Percentiles rank a stretch among this genome's conserved stretches.
These are phyloP conservation scores for Acanthaster planci DNA, from an alignment of 35 echinoderm and acorn worm species.

Conservation along the genomic window DNA sequence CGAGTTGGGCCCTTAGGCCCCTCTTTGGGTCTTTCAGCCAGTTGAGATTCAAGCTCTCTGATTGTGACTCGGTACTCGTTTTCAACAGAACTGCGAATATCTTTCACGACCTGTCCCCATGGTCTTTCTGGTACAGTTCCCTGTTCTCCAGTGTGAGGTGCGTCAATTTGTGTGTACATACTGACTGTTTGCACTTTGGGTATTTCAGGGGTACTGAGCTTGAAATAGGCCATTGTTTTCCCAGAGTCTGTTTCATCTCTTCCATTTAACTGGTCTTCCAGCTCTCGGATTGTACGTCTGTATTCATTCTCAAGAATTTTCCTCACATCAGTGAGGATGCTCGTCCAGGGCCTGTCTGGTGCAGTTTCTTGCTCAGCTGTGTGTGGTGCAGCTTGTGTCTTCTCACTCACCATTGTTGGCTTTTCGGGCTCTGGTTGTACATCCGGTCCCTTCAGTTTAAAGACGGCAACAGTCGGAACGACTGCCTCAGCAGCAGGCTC, in stretches of 20 bases:
- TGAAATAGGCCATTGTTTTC: slow-evolving; percentile 26
- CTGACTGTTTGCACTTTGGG: slow-evolving; percentile 10
- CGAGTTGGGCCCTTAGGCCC: not conserved
- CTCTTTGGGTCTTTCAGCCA: slow-evolving; percentile 15
- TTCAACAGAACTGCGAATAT: slow-evolving; percentile 34
- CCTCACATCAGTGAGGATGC: slow-evolving; percentile 20
- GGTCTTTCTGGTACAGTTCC: slow-evolving; percentile 31
- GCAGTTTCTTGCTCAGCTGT: slow-evolving; percentile 18
- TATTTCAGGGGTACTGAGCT: slow-evolving; percentile 8
- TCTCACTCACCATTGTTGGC: not conserved
- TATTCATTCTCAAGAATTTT: slow-evolving; percentile 47
- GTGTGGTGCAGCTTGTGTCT: slow-evolving; percentile 21
- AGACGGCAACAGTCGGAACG: slow-evolving; percentile 33
- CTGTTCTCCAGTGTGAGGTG: not conserved
- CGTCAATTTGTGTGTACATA: not conserved
- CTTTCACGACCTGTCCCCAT: slow-evolving; percentile 10
- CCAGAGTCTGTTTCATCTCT: slow-evolving; percentile 32
- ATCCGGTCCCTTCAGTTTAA: slow-evolving; percentile 33
- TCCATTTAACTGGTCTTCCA: slow-evolving; percentile 26
- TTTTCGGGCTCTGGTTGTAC: slow-evolving; percentile 8
- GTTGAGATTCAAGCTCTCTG: slow-evolving; percentile 36
- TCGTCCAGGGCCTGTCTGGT: slow-evolving; percentile 33
- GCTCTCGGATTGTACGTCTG: slow-evolving; percentile 27
- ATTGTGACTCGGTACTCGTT: slow-evolving; percentile 37
- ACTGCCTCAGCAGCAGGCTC: not conserved